Evolutionary conservation across 2,888 invertebrate species (phyloP).

Genomic region (Sepioteuthis lessoniana): DNA sequence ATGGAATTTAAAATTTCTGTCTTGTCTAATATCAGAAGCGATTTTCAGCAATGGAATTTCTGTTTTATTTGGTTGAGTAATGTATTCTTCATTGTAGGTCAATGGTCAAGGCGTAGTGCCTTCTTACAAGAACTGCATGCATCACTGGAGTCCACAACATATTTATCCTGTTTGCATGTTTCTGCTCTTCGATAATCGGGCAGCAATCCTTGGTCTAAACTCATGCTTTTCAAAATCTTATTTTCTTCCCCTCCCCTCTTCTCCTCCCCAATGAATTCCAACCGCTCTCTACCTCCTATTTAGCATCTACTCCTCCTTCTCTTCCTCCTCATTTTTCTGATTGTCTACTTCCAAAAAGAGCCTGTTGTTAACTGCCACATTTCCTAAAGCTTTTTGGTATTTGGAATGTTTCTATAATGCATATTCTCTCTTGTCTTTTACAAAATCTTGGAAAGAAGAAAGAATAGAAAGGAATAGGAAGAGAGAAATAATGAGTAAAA

Average conservation of each 20-base stretch:
- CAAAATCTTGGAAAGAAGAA: background rate
- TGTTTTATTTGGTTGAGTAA: constrained; percentile 23
- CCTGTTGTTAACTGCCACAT: background rate
- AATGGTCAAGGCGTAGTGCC: background rate
- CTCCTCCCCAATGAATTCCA: too few relatives aligned
- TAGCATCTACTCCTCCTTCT: background rate
- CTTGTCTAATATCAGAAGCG: constrained; percentile 7
- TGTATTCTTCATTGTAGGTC: background rate
- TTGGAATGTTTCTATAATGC: background rate
- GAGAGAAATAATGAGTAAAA: background rate
- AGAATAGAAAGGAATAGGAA: background rate
- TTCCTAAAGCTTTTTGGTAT: background rate
- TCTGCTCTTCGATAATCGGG: constrained; percentile 4
- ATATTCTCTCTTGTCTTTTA: background rate
- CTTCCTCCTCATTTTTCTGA: background rate
- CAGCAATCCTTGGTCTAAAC: constrained; percentile 20
- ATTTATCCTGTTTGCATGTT: constrained; percentile 33
- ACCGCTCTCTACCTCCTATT: background rate
- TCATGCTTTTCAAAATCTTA: constrained; percentile 23
- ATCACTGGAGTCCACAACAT: constrained; percentile 23
- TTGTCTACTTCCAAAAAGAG: background rate
- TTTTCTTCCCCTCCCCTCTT: background rate
- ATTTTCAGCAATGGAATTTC: background rate
- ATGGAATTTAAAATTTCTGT: constrained; percentile 33
- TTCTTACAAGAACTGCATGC: background rate